Percentiles rank a stretch among this genome's conserved stretches.
Conservation (phyloP, 2,888 invertebrate genomes). For the Coronaproctus castanopsis region DNA sequence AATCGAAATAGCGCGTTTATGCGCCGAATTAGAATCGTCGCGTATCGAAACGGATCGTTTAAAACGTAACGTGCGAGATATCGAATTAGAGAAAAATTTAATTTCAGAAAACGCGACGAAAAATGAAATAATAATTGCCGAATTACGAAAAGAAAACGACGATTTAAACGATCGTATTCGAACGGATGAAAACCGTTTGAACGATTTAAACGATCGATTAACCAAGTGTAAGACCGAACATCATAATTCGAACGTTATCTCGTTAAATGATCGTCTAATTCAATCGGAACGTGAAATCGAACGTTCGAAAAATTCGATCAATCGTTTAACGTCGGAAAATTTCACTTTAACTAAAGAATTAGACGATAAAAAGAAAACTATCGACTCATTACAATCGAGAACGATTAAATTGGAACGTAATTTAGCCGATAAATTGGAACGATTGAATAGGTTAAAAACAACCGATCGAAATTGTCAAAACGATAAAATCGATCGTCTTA, state of each 20-base stretch:
- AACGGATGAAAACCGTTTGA: no score
- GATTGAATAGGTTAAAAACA: background rate
- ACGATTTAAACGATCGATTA: no score
- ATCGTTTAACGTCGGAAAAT: background rate
- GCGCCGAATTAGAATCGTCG: no score
- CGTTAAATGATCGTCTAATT: background rate
- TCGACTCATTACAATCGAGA: background rate
- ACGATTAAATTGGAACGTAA: background rate
- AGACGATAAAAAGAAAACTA: background rate
- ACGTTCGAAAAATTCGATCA: background rate
- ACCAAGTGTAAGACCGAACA: no score
- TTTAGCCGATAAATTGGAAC: background rate
- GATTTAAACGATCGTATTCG: no score
- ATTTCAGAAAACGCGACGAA: no score
- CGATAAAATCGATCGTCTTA: background rate
- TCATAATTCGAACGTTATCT: background rate
- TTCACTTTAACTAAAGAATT: background rate
- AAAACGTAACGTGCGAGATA: no score
- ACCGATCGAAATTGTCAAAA: background rate
- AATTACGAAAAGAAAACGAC: no score
- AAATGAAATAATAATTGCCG: no score
- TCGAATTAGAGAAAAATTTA: no score
- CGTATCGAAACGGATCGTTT: no score
- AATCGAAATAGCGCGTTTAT: no score
- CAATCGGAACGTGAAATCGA: background rate